Evolutionary conservation across 2,888 invertebrate genomes (phyloP).

Genomic region (Galeopsomyia nigrocyanea): DNA sequence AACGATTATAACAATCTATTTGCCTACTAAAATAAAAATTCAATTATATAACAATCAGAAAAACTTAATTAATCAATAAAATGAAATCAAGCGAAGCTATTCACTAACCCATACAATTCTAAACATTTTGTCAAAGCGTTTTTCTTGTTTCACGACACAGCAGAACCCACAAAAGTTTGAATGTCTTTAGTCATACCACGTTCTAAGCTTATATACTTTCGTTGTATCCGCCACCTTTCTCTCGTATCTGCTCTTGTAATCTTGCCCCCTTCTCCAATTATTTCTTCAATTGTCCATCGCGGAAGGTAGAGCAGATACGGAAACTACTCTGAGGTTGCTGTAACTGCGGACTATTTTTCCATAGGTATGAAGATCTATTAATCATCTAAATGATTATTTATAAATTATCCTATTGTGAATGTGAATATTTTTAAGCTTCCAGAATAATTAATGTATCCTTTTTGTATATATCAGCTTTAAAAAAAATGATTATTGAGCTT

Average conservation of each 20-base stretch:
- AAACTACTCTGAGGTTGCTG: neutral
- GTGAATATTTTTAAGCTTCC: too few relatives aligned
- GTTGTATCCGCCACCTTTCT: constrained; percentile 65
- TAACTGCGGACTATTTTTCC: too few relatives aligned
- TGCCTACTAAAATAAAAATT: neutral
- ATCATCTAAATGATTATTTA: too few relatives aligned
- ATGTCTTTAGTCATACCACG: constrained; percentile 25
- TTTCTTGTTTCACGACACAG: constrained; percentile 28
- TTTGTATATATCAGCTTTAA: too few relatives aligned
- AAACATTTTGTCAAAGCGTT: constrained; percentile 53
- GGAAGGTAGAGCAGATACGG: constrained; percentile 28
- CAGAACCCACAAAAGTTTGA: constrained; percentile 28
- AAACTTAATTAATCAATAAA: too few relatives aligned
- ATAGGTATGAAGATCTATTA: too few relatives aligned
- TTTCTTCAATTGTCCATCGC: constrained; percentile 34
- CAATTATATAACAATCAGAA: neutral
- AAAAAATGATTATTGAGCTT: too few relatives aligned
- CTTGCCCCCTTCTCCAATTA: constrained; percentile 54
- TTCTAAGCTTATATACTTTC: constrained; percentile 63
- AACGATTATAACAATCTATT: neutral
- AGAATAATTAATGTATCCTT: too few relatives aligned
- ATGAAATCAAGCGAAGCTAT: neutral
- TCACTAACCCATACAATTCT: constrained; percentile 57
- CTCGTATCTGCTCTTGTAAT: constrained; percentile 55
- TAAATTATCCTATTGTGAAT: too few relatives aligned